phyloP scores from a whole-genome alignment of 1,140 invertebrate species.

The Papilio glaucus region DNA sequence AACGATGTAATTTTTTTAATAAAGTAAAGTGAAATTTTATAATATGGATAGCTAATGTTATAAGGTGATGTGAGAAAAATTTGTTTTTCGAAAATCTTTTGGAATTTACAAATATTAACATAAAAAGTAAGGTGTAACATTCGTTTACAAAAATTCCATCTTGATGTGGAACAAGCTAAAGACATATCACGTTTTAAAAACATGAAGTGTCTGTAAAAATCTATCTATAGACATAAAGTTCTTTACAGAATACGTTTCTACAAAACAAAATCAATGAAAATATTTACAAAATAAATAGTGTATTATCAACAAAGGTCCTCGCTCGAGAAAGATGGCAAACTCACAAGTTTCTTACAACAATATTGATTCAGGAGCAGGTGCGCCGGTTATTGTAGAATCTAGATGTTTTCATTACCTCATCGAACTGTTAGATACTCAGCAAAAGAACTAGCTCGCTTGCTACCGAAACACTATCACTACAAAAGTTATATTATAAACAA shows the following conservation, averaged over 20 bases:
- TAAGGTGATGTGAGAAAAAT: too few relatives aligned
- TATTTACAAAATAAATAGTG: too few relatives aligned
- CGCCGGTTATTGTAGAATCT: conserved; percentile 7
- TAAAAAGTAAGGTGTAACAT: too few relatives aligned
- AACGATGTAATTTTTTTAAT: too few relatives aligned
- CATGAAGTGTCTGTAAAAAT: too few relatives aligned
- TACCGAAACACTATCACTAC: neutral
- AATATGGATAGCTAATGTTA: too few relatives aligned
- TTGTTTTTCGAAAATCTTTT: too few relatives aligned
- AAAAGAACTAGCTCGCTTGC: neutral
- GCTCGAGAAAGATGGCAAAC: neutral
- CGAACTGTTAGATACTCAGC: neutral
- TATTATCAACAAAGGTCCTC: neutral
- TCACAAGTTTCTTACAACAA: neutral
- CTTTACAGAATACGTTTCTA: neutral
- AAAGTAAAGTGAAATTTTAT: too few relatives aligned
- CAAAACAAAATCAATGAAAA: neutral
- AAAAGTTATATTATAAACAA: neutral
- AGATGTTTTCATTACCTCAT: conserved; percentile 10
- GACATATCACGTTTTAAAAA: too few relatives aligned
- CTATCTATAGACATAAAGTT: neutral
- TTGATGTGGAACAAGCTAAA: too few relatives aligned
- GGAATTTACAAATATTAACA: too few relatives aligned
- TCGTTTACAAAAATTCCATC: too few relatives aligned
- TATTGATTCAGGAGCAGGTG: conserved; percentile 18